Conservation (phyloP, 2,797 vertebrate species). For the Scolopax rusticola region DNA sequence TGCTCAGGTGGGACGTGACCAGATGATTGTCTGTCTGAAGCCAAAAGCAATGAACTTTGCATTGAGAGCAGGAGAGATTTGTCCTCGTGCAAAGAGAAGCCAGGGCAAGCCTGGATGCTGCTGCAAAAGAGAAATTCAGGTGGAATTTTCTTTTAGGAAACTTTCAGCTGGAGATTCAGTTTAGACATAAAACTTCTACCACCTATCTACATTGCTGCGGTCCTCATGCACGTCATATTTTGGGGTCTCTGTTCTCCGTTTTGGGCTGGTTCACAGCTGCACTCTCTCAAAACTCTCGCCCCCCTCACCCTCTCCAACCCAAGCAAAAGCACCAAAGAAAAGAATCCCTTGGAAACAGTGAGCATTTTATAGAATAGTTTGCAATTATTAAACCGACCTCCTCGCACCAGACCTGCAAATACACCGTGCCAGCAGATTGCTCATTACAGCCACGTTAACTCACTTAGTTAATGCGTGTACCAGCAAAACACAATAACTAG, state of each 20-base stretch:
- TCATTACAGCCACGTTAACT: not conserved
- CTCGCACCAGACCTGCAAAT: not conserved
- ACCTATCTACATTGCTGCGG: accelerated
- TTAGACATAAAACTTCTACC: not conserved
- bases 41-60: not conserved
- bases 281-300: not conserved
- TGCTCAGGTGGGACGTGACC: not conserved
- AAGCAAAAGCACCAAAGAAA: not conserved
- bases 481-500: not conserved
- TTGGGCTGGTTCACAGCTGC: not conserved
- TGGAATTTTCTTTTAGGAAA: not conserved
- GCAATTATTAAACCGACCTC: not conserved
- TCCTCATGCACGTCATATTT: accelerated
- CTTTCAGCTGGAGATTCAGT: not conserved
- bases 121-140: not conserved
- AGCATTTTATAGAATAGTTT: not conserved
- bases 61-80: not conserved
- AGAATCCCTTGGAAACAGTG: not conserved
- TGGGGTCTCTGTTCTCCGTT: not conserved
- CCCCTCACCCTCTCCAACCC: not conserved
- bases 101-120: not conserved
- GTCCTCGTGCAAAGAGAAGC: not conserved
- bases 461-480: no score
- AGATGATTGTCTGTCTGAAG: not conserved
- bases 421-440: not conserved